Evolutionary conservation across 2,113 vertebrate genomes (phyloP).

Genomic region (Eleginops maclovinus): DNA sequence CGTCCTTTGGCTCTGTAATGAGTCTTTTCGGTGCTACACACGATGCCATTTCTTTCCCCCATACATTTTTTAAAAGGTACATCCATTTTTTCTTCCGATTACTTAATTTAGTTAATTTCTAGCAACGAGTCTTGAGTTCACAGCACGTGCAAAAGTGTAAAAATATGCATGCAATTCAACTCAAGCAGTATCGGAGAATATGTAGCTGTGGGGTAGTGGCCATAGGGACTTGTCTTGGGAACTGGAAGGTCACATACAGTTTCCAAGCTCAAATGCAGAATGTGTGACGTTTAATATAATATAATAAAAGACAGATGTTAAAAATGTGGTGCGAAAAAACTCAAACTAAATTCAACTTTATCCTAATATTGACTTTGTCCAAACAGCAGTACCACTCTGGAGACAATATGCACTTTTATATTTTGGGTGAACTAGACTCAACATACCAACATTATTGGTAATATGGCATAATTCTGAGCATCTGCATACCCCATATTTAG

Average conservation of each 20-base stretch:
- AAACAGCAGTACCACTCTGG: background rate
- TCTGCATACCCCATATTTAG: conserved; percentile 11
- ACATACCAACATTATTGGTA: conserved; percentile 13
- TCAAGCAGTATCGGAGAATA: background rate
- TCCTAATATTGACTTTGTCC: background rate
- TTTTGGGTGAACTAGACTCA: conserved; percentile 1
- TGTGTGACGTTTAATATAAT: too few relatives aligned
- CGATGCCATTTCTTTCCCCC: too few relatives aligned
- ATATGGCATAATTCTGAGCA: conserved; percentile 21
- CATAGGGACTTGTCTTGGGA: too few relatives aligned
- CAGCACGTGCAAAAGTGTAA: background rate
- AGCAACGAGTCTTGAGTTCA: background rate
- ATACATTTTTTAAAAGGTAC: background rate
- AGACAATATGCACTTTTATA: background rate
- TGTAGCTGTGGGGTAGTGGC: too few relatives aligned
- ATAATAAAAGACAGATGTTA: background rate
- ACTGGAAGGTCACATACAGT: too few relatives aligned
- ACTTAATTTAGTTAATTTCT: background rate
- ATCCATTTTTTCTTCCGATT: background rate
- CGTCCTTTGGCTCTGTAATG: too few relatives aligned
- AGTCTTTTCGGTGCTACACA: too few relatives aligned
- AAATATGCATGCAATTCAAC: background rate
- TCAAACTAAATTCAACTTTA: background rate
- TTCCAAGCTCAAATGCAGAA: too few relatives aligned
- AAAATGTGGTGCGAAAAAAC: background rate